Evolutionary conservation across 1,140 invertebrate genomes (phyloP), one percentile per base, ranked within the genome.

Genomic region (Achatina immaculata): DNA sequence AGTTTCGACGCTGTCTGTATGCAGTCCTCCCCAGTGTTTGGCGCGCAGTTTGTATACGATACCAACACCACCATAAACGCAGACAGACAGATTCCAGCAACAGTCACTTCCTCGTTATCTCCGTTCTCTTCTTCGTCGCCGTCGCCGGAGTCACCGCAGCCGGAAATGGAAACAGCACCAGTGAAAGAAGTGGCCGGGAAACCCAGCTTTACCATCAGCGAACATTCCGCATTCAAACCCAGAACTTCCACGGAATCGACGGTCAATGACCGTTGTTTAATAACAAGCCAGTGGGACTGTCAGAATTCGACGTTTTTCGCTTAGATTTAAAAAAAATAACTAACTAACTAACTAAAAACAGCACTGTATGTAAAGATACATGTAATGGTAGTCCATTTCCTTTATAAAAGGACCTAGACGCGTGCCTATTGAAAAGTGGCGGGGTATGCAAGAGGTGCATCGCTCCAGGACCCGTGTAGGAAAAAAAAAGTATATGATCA

Each of bases 171-270:
- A 34, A 24, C 24, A 51, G 43, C 16, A n/a, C 3, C 40, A 74
- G 42, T 11, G 1, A 2, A 7, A 0, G 45, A 51, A 34, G 6
- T 31, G n/a, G 0, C 6, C 1, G 21, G 31, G 0, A 76, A 76
- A 28, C 55, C 74, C 36, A 74, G 74, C 36, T 78, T 78, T 48
- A 2, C 76, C 9, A 68, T 62, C 9, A 80, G 71, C 36, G 42
- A 76, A 62, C 81, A 71, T 28, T 82, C 82, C 11, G 83, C 83
- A 42, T 81, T 80, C 62, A 79, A 73, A 28, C 83, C 84, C 58
- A 82, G 80, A 62, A 80, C 81, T 66, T 83, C 82, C 73, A n/a
- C 83, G 76, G 45, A 85, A 62, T 55, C 80, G 45, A 42, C 69
- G 72, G 40, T 69, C 6, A 38, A 0, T 31, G 36, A 28, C 31